Evolutionary conservation across 2,113 vertebrate genomes (phyloP), one percentile per base, ranked within the genome.

Genomic region (Gymnocephalus cernua): DNA sequence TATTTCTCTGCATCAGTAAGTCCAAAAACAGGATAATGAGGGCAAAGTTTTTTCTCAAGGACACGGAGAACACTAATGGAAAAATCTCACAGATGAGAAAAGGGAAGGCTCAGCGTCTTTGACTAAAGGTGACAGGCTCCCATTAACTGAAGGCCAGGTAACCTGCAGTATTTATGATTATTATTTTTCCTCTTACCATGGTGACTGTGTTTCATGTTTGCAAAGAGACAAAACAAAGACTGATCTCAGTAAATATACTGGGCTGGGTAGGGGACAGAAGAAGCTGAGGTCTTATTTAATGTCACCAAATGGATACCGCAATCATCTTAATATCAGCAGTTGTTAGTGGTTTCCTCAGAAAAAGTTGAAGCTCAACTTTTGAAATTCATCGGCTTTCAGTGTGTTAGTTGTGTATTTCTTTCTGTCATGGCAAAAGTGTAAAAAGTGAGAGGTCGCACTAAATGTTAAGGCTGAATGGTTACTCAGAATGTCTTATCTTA

Each of bases 71-170:
- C 38, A 76, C 67, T 62, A 79, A 77, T 85, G 79, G 59, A 77
- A 83, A 81, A 72, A 79, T 62, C 73, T 72, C 47, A 35, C 32
- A 47, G 82, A 85, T 74, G 68, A 75, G 48, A 62, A 67, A 54
- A 66, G 19, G 50, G n/a, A 68, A 61, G 29, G 44, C 32, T 80
- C n/a, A 0, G 69, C 23, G 70, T 76, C 83, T 85, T 63, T 75
- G 64, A 80, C 35, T 70, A 65, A 74, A 87, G 57, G 69, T 71
- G 88, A 78, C 81, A 76, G 47, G 15, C 82, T 79, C 32, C 54
- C 21, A 79, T 81, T 82, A 74, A 80, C 66, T 58, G 38, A 4
- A 61, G 67, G 67, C 65, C 56, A 68, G 21, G 76, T 80, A 83
- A 82, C 57, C 68, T 57, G 68, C 51, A 3, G 15, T 21, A 32